A percentile compares a stretch with the other conserved stretches of the same genome.
These are phyloP conservation scores for Platyrinchus mystaceus DNA, from an alignment of 2,797 vertebrate species.

Conservation along the genomic window DNA sequence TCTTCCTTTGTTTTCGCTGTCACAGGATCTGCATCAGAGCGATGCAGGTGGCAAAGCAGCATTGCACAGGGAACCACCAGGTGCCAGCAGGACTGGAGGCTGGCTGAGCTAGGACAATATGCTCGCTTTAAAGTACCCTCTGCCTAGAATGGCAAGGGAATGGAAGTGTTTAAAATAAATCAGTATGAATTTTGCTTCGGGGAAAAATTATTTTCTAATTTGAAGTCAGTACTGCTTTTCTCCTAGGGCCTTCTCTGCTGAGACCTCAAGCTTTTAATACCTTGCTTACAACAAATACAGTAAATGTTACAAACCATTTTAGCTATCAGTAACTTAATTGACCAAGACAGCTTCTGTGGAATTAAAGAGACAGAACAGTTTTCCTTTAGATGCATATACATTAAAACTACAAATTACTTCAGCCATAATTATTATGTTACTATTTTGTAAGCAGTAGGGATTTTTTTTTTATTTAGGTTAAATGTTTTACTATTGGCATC, in stretches of 20 bases:
- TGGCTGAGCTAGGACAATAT: neutral
- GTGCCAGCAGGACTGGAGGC: neutral
- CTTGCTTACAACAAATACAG: neutral
- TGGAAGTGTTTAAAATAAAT: neutral
- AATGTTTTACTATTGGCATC: conserved; percentile 36
- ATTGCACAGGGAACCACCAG: neutral
- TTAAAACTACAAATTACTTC: neutral
- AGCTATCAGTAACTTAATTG: neutral
- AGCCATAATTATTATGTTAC: neutral
- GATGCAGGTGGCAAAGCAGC: neutral
- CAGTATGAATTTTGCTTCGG: neutral
- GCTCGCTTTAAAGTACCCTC: neutral
- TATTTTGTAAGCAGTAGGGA: neutral
- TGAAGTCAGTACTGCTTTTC: neutral
- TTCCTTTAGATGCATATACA: neutral
- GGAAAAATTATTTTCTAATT: neutral
- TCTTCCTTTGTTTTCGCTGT: neutral
- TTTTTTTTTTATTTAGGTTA: conserved; percentile 3
- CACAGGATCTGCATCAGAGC: accelerated
- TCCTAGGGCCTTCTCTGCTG: neutral
- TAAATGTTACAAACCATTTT: neutral
- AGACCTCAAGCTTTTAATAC: neutral
- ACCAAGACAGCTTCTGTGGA: neutral
- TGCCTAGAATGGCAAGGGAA: neutral
- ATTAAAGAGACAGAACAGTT: neutral